Base-by-base conservation (phyloP, 2,797 vertebrate species). In the Muscicapa striata region DNA sequence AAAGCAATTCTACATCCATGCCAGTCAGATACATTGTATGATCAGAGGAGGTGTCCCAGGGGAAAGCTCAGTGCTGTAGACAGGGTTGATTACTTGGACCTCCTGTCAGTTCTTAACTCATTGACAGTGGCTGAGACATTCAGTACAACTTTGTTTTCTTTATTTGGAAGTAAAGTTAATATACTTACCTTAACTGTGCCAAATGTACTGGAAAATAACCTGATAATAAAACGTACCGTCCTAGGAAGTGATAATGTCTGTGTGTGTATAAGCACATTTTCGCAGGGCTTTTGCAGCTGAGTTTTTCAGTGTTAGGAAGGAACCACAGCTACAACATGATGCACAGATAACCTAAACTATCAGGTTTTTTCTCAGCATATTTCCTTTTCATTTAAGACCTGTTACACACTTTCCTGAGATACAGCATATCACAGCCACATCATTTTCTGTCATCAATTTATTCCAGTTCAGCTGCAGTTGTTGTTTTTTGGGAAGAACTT, bases 161-260 rank as follows among this genome's bases (percentile, higher is more conserved):
- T 98, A 96, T 97, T 97, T 97, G 96, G 96, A 95, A 96, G 96
- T 97, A 97, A 98, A 97, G 96, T 97, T 97, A 97, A 97, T 97
- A 97, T 87, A 95, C 96, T 97, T 98, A 98, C 97, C 98, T 98
- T 98, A 97, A 98, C 97, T 97, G 97, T 36, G 88, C 96, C 96
- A 97, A 98, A 98, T 97, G 97, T 98, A 97, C 97, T 97, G 97
- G 98, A 98, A 98, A 98, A 98, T 98, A 97, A 97, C 96, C 95
- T 93, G 80, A 95, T 97, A 97, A 98, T 97, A 98, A 98, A 97
- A 97, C 36, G 59, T 94, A 93, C 93, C 46, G 2, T 59, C 96
- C 97, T 97, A 95, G 58, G 11, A 91, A 97, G 95, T 76, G 96
- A 94, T 98, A 96, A 96, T 95, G 89, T 86, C 91, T 96, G 55